Conservation (phyloP, 2,113 vertebrate species). For the Salvelinus sp. region DNA sequence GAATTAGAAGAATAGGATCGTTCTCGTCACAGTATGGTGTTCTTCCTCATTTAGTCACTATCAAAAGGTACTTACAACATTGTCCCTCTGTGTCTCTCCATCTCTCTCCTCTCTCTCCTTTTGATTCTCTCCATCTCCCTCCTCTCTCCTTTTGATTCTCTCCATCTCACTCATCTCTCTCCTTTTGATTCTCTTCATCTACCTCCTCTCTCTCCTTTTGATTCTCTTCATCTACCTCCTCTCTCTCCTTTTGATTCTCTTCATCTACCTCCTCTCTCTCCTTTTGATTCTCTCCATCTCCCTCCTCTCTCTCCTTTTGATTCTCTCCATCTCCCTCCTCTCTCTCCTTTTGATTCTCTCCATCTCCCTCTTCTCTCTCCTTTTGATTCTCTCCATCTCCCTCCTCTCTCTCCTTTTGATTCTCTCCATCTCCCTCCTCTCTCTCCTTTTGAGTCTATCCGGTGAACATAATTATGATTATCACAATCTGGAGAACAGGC, state of each 20-base stretch:
- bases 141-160: not conserved
- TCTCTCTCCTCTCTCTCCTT: not conserved
- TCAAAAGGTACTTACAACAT: slow-evolving; percentile 43
- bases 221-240: too few relatives aligned
- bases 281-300: too few relatives aligned
- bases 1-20: slow-evolving; percentile 26
- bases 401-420: too few relatives aligned
- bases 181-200: not conserved
- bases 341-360: too few relatives aligned
- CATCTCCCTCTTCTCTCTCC: too few relatives aligned
- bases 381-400: too few relatives aligned
- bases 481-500: slow-evolving; percentile 60
- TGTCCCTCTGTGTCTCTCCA: slow-evolving; percentile 9
- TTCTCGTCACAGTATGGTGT: slow-evolving; percentile 26
- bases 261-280: too few relatives aligned
- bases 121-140: not conserved
- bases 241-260: not conserved
- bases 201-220: too few relatives aligned
- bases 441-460: slow-evolving; percentile 51
- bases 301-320: too few relatives aligned
- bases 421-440: too few relatives aligned
- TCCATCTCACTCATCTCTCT: not conserved
- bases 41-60: slow-evolving; percentile 36
- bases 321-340: too few relatives aligned
- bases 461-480: slow-evolving; percentile 66